Evolutionary conservation across 2,888 invertebrate genomes (phyloP).

Genomic region (Ochlodes sylvanus): DNA sequence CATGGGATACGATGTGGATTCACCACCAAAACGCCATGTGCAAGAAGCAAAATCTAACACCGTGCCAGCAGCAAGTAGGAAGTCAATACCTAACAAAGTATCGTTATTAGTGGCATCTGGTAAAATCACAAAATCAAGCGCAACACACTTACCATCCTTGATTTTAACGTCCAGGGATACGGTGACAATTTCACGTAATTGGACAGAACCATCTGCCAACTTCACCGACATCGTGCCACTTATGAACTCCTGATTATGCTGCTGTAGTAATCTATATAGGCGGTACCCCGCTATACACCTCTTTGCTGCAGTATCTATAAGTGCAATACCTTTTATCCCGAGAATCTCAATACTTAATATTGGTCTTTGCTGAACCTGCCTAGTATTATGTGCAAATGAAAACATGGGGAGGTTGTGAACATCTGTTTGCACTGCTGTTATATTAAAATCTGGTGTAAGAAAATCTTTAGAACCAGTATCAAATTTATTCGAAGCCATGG

Average conservation of each 20-base stretch:
- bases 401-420: background rate
- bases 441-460: background rate
- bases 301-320: constrained; percentile 35
- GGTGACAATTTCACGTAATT: background rate
- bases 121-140: constrained; percentile 22
- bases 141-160: background rate
- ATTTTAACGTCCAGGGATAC: constrained; percentile 12
- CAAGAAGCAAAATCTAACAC: background rate
- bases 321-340: constrained; percentile 14
- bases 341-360: constrained; percentile 22
- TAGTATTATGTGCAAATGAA: background rate
- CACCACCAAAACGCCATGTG: background rate
- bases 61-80: constrained; percentile 1
- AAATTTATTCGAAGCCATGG: background rate
- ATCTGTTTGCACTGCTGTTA: background rate
- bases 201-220: constrained; percentile 19
- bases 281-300: constrained; percentile 31
- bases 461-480: background rate
- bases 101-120: constrained; percentile 28
- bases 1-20: background rate
- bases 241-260: constrained; percentile 1
- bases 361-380: background rate
- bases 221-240: constrained; percentile 17
- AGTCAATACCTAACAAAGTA: constrained; percentile 32
- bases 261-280: constrained; percentile 24